Conservation (phyloP, 2,113 vertebrate genomes). For the Ramphastos sulfuratus region DNA sequence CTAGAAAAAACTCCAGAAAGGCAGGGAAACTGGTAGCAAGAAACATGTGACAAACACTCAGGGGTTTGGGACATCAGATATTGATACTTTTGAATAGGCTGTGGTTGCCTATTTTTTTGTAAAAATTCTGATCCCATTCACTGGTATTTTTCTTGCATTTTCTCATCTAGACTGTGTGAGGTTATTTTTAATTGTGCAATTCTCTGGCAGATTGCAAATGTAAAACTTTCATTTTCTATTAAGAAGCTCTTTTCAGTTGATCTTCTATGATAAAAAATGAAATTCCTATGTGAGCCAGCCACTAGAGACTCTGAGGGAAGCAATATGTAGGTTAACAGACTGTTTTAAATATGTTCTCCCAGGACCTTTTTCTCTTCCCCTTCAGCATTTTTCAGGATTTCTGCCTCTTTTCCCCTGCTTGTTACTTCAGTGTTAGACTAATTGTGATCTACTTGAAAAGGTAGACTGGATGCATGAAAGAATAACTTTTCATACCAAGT, state of each 20-base stretch:
- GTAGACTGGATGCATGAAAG: neutral
- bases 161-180: neutral
- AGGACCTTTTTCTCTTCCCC: neutral
- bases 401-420: neutral
- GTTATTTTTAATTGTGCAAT: constrained; percentile 46
- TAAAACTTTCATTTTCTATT: constrained; percentile 46
- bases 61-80: neutral
- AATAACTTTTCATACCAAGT: constrained; percentile 1
- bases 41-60: neutral
- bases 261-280: constrained; percentile 51
- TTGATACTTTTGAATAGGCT: neutral
- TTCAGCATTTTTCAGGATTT: neutral
- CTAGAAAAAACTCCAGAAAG: neutral
- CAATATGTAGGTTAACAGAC: constrained; percentile 39
- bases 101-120: neutral
- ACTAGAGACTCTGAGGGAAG: constrained; percentile 12
- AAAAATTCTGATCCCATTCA: neutral
- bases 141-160: neutral
- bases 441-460: constrained; percentile 8
- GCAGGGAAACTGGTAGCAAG: neutral
- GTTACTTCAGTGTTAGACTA: neutral
- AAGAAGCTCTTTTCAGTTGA: constrained; percentile 43
- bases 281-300: constrained; percentile 46
- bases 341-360: constrained; percentile 23
- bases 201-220: constrained; percentile 3